phyloP scores from a whole-genome alignment of 2,888 invertebrate species.

The Bursaphelenchus okinawaensis region DNA sequence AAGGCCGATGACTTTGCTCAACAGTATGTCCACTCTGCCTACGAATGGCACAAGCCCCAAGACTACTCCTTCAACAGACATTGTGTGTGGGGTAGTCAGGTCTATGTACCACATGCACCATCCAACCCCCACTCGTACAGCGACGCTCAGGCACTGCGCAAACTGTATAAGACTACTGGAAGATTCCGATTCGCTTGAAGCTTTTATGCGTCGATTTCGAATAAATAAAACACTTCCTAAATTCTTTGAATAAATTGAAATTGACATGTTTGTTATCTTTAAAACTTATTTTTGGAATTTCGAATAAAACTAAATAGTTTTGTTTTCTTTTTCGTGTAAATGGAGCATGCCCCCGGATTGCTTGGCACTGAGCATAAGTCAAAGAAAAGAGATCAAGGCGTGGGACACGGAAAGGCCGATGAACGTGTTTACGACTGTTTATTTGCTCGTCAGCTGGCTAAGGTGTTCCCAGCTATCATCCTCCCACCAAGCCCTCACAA shows the following conservation, averaged over 20 bases:
- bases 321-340: not conserved
- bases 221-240: no score
- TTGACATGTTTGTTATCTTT: not conserved
- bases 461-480: not conserved
- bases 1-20: conserved; percentile 55
- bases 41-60: conserved; percentile 55
- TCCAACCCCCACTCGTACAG: conserved; percentile 36
- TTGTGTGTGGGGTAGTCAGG: conserved; percentile 33
- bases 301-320: not conserved
- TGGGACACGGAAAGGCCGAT: not conserved
- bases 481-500: not conserved
- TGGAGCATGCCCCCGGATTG: not conserved
- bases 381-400: not conserved
- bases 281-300: not conserved
- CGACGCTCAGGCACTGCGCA: conserved; percentile 33
- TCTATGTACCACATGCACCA: conserved; percentile 33
- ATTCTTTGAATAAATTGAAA: no score
- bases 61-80: conserved; percentile 55
- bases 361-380: not conserved
- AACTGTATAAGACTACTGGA: conserved; percentile 53
- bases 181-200: conserved; percentile 33
- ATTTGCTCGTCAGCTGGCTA: not conserved
- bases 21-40: conserved; percentile 48
- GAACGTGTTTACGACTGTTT: not conserved
- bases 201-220: no score